Evolutionary conservation across 2,888 invertebrate genomes (phyloP).

Genomic region (Linnaemya vulpina): DNA sequence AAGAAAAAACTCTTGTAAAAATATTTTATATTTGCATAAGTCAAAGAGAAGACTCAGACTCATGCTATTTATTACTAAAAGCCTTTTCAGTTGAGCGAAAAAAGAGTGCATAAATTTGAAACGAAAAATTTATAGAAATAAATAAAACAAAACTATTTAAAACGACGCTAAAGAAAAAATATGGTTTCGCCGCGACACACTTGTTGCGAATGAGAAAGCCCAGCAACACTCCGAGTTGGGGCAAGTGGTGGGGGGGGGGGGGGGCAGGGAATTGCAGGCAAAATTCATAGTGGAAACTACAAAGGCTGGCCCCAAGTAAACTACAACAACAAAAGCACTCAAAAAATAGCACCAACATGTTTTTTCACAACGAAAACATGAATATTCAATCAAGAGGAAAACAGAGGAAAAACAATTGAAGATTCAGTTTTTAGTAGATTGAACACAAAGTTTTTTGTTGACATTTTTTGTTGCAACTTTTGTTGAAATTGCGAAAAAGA

Average conservation of each 20-base stretch:
- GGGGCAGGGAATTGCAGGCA: background rate
- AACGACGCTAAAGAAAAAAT: conserved; percentile 41
- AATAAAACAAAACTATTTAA: conserved; percentile 16
- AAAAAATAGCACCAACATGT: background rate
- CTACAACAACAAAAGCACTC: background rate
- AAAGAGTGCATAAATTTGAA: conserved; percentile 22
- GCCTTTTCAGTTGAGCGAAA: conserved; percentile 46
- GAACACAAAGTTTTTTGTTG: background rate
- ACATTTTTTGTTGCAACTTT: background rate
- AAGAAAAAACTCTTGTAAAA: conserved; percentile 28
- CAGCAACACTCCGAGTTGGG: conserved; percentile 14
- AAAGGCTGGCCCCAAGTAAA: conserved; percentile 36
- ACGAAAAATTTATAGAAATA: background rate
- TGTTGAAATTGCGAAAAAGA: background rate
- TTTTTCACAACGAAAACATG: conserved; percentile 27
- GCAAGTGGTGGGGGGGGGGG: no score
- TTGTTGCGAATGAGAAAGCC: conserved; percentile 51
- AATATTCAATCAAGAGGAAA: conserved; percentile 60
- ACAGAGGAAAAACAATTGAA: conserved; percentile 44
- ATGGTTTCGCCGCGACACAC: conserved; percentile 68
- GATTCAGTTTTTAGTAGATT: conserved; percentile 7
- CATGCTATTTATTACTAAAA: conserved; percentile 55
- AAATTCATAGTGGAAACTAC: conserved; percentile 1
- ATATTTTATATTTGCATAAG: background rate
- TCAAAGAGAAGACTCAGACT: background rate